phyloP scores from a whole-genome alignment of 2,888 invertebrate genomes.

The Drosophila borborema region DNA sequence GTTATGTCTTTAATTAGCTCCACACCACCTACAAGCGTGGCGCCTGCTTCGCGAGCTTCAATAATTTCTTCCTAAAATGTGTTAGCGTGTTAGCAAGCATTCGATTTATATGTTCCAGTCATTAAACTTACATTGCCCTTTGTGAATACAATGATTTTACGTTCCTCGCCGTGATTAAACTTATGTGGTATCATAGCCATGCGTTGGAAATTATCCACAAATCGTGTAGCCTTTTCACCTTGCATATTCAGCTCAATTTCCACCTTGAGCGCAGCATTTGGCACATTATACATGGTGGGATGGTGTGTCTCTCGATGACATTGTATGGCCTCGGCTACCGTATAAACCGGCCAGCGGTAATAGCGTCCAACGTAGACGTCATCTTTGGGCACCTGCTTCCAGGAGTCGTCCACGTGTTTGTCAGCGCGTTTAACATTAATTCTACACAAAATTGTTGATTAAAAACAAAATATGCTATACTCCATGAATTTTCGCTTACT shows the following conservation, averaged over 20 bases:
- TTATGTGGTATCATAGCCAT: conserved; percentile 89
- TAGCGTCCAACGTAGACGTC: conserved; percentile 88
- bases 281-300: conserved; percentile 92
- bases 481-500: conserved; percentile 82
- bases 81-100: not conserved
- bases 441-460: conserved; percentile 67
- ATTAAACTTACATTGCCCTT: conserved; percentile 86
- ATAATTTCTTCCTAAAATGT: conserved; percentile 82
- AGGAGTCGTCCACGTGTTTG: conserved; percentile 88
- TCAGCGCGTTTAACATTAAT: conserved; percentile 85
- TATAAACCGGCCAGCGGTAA: conserved; percentile 88
- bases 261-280: conserved; percentile 89
- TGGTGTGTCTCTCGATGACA: conserved; percentile 93
- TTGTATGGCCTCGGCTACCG: conserved; percentile 91
- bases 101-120: not conserved
- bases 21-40: conserved; percentile 89
- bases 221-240: conserved; percentile 86
- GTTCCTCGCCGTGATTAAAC: conserved; percentile 89
- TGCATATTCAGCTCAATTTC: conserved; percentile 93
- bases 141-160: conserved; percentile 91
- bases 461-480: too few relatives aligned
- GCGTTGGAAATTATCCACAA: conserved; percentile 89
- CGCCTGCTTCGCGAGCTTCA: conserved; percentile 89
- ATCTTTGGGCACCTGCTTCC: conserved; percentile 87
- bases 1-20: conserved; percentile 92